Conservation (phyloP, 2,113 vertebrate species). For the Microtus pennsylvanicus region DNA sequence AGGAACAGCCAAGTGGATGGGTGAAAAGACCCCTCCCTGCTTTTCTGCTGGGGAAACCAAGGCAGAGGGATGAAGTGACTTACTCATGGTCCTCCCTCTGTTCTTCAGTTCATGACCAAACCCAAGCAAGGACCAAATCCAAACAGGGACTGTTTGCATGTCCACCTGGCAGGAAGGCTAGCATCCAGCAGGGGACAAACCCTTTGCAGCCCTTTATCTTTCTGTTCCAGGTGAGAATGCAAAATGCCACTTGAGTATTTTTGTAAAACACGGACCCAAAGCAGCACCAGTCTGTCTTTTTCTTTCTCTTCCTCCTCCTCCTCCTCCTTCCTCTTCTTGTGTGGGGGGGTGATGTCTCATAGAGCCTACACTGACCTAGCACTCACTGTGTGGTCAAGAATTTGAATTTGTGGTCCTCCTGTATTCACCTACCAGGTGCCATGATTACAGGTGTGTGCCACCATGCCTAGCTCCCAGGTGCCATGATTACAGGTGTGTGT, state of each 20-base stretch:
- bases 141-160: not conserved
- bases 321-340: too few species aligned
- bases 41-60: not conserved
- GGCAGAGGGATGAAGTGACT: not conserved
- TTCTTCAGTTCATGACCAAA: not conserved
- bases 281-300: not conserved
- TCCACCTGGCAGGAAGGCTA: not conserved
- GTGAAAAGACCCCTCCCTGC: not conserved
- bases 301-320: too few species aligned
- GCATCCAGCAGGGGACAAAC: not conserved
- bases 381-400: not conserved
- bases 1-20: not conserved
- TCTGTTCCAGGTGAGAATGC: not conserved
- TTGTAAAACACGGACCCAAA: not conserved
- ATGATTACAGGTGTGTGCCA: not conserved
- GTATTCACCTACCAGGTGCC: not conserved
- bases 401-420: not conserved
- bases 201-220: not conserved
- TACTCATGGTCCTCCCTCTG: fast-evolving
- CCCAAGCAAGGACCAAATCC: too few species aligned
- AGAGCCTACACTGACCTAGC: not conserved
- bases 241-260: not conserved
- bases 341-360: too few species aligned
- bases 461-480: not conserved
- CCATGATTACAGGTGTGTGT: not conserved